These are phyloP conservation scores for Cataglyphis hispanica DNA, from an alignment of 1,140 invertebrate genomes.

Conservation along the genomic window DNA sequence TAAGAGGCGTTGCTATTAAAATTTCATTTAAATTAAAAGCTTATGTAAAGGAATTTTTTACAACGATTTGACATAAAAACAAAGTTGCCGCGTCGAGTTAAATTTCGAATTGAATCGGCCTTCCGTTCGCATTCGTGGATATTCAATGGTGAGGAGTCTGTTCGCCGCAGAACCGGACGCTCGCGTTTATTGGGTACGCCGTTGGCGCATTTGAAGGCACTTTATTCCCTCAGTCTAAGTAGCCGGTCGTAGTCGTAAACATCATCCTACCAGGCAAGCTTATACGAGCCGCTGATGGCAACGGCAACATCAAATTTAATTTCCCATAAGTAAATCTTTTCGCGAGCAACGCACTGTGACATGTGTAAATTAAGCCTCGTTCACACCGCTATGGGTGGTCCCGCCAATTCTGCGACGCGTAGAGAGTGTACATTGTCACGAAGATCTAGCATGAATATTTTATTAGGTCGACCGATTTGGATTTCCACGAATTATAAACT, in stretches of 20 bases:
- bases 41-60: constrained; percentile 62
- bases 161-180: constrained; percentile 76
- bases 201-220: constrained; percentile 73
- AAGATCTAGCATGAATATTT: constrained; percentile 42
- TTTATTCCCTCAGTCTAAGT: constrained; percentile 79
- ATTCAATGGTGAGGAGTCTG: constrained; percentile 55
- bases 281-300: constrained; percentile 84
- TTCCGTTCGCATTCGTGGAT: constrained; percentile 60
- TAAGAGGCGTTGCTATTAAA: constrained; percentile 24
- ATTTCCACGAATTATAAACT: constrained; percentile 58
- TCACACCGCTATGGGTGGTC: constrained; percentile 73
- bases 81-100: neutral
- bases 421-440: constrained; percentile 46
- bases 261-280: constrained; percentile 81
- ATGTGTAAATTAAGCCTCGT: constrained; percentile 73
- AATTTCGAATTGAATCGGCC: constrained; percentile 51
- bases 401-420: constrained; percentile 13
- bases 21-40: constrained; percentile 18
- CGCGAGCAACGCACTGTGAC: constrained; percentile 72
- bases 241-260: constrained; percentile 82
- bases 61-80: constrained; percentile 55
- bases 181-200: constrained; percentile 76
- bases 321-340: constrained; percentile 83
- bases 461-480: constrained; percentile 58
- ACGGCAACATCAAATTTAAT: constrained; percentile 84